Conservation (phyloP, 2,113 vertebrate genomes). For the Sapajus apella region DNA sequence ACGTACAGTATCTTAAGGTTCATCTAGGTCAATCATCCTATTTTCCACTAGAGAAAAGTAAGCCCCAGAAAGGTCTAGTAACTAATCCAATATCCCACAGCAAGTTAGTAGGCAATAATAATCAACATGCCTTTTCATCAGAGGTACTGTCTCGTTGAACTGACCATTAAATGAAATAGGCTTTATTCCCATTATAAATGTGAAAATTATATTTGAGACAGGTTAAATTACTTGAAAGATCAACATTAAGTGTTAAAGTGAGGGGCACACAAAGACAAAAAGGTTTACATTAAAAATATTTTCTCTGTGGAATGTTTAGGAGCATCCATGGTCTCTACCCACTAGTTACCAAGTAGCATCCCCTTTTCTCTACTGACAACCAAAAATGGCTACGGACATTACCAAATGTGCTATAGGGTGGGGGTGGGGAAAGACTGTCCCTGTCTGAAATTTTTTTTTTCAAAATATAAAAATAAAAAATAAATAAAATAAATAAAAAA, state of each 20-base stretch:
- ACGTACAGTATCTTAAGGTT: background rate
- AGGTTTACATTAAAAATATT: slow-evolving; percentile 23
- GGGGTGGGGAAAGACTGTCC: too few relatives aligned
- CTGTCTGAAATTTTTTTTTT: too few relatives aligned
- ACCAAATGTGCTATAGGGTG: too few relatives aligned
- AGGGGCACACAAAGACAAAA: background rate
- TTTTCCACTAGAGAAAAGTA: background rate
- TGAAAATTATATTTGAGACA: background rate
- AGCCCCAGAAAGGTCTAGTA: background rate
- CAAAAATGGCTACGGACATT: too few relatives aligned
- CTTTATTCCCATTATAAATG: background rate
- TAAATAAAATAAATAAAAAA: too few relatives aligned
- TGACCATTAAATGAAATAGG: background rate
- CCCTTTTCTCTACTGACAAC: too few relatives aligned
- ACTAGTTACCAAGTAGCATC: too few relatives aligned
- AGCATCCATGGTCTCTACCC: too few relatives aligned
- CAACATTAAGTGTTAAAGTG: background rate
- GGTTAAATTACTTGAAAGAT: background rate
- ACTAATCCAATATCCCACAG: background rate
- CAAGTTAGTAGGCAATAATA: background rate
- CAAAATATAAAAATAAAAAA: too few relatives aligned
- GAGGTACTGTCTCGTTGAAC: background rate
- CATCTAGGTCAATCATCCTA: background rate
- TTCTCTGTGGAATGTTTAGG: background rate
- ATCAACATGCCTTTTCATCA: background rate